Conservation (phyloP, 2,888 invertebrate species). For the Trichopoda pennipes region DNA sequence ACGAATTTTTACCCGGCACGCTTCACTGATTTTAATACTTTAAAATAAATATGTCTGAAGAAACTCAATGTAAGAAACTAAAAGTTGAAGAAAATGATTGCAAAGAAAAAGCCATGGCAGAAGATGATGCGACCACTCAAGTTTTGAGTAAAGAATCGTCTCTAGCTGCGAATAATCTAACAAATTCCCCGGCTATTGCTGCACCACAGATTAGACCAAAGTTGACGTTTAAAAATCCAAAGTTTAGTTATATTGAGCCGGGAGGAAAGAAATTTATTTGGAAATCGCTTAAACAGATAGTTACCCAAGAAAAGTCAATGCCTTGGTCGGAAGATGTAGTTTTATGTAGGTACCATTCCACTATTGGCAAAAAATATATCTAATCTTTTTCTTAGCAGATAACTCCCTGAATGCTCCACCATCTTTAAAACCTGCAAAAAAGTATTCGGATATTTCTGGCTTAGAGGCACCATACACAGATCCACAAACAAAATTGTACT, state of each 20-base stretch:
- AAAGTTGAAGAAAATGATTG: slow-evolving; percentile 13
- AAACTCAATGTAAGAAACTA: slow-evolving; percentile 34
- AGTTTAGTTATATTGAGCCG: slow-evolving; percentile 72
- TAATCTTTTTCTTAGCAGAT: slow-evolving; percentile 82
- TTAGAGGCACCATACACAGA: slow-evolving; percentile 93
- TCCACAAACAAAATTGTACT: slow-evolving; percentile 93
- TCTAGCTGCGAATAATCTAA: background rate
- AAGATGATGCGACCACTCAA: background rate
- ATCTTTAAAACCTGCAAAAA: slow-evolving; percentile 93
- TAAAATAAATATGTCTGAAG: slow-evolving; percentile 41
- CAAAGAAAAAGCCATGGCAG: background rate
- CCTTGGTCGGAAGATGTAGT: slow-evolving; percentile 90
- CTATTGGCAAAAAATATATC: background rate
- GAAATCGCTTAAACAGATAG: slow-evolving; percentile 94
- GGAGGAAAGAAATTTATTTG: slow-evolving; percentile 89
- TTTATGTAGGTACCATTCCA: slow-evolving; percentile 81
- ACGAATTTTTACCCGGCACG: no score
- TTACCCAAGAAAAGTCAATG: slow-evolving; percentile 88
- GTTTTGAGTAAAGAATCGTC: background rate
- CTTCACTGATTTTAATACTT: no score
- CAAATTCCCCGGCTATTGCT: background rate
- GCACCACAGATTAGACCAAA: slow-evolving; percentile 45
- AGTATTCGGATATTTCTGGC: slow-evolving; percentile 96
- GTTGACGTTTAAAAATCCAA: slow-evolving; percentile 73
- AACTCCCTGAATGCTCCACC: slow-evolving; percentile 95